phyloP scores from a whole-genome alignment of 2,113 vertebrate genomes.

The Chunga burmeisteri region DNA sequence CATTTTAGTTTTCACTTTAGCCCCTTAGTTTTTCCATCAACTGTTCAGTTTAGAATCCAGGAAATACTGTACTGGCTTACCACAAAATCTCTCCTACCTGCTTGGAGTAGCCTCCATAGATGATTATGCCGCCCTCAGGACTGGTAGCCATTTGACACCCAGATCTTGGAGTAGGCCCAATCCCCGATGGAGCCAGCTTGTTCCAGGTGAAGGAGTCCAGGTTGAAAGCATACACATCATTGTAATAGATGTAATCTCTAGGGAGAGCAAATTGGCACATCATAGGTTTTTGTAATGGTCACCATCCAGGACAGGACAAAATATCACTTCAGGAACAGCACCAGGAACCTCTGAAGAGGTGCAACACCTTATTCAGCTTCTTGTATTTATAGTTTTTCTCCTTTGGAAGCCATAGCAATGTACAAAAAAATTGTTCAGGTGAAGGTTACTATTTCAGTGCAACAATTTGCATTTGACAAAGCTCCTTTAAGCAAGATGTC shows the following conservation, averaged over 20 bases:
- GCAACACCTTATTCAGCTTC: neutral
- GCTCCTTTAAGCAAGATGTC: neutral
- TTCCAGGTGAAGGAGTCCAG: slow-evolving; percentile 90
- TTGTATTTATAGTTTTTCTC: neutral
- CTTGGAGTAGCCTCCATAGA: slow-evolving; percentile 97
- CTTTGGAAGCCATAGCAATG: neutral
- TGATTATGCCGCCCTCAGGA: slow-evolving; percentile 78
- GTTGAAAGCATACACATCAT: slow-evolving; percentile 87
- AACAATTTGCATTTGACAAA: neutral
- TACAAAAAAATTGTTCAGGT: neutral
- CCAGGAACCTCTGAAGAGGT: neutral
- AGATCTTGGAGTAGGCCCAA: slow-evolving; percentile 82
- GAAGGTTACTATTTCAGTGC: neutral
- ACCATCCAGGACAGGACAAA: neutral
- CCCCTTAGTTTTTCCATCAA: neutral
- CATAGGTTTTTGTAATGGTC: neutral
- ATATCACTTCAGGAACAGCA: neutral
- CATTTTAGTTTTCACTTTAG: neutral
- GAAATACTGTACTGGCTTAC: neutral
- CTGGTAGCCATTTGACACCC: slow-evolving; percentile 87
- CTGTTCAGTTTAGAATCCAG: neutral
- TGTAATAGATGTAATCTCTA: slow-evolving; percentile 97
- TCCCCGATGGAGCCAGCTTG: slow-evolving; percentile 79
- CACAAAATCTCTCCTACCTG: slow-evolving; percentile 71
- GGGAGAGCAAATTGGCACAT: neutral